Evolutionary conservation across 2,888 invertebrate species (phyloP), one percentile per base, ranked within the genome.

Genomic region (Octonoba sinensis): DNA sequence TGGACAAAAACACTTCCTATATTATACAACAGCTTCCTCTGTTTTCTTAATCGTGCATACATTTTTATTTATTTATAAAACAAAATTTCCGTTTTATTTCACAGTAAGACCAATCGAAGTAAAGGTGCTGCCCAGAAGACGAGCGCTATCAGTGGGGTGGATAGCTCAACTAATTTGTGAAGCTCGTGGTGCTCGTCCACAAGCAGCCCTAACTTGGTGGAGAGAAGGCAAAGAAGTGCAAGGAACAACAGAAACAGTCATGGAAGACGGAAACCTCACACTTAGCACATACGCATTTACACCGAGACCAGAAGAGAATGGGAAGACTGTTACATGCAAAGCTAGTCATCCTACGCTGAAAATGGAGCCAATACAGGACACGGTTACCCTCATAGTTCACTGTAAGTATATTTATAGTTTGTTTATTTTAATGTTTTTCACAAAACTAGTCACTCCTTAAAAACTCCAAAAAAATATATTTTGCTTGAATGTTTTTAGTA

Each of bases 271-370:
- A 51, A 86, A 86, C 71, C 81, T 85, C 49, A 86, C 86, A 15
- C 82, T 85, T 69, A 86, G 85, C 64, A 84, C 84, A 24, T 83
- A 85, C 22, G 84, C 82, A 16, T 86, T 86, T 59, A 84, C 82
- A n/a, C 85, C 86, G 24, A 83, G 83, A 44, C 82, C 84, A 36
- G 85, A 86, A 47, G 86, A 86, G 60, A 85, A 86, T 75, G 86
- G 86, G 47, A 86, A 86, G 64, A 71, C 82, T 47, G 79, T 86
- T 65, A 85, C 85, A 15, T 86, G 86, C 64, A 83, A 86, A 64
- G 86, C 86, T 11, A 83, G 85, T 44, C 86, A 86, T 74, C 84
- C 85, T 3, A 84, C 84, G 8, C 78, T 86, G 79, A 82, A 82
- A 44, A 81, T 85, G 66, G 83, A 83, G n/a, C 84, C 85, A 20